Percentiles rank a stretch among this genome's conserved stretches.
These are phyloP conservation scores for Andrena chrysosceles DNA, from an alignment of 2,888 invertebrate genomes.

Conservation along the genomic window DNA sequence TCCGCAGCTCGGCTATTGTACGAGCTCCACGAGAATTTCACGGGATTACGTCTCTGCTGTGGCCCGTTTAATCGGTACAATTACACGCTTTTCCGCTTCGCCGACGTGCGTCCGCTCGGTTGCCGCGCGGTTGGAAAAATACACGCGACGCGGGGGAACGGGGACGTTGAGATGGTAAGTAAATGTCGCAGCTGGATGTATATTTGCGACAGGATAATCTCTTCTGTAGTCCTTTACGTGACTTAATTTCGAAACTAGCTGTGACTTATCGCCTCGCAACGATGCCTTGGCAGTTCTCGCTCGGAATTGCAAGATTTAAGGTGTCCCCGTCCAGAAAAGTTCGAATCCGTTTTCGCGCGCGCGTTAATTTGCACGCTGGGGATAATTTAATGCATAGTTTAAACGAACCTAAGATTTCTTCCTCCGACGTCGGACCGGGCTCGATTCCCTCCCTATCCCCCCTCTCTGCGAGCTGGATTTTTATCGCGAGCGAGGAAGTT, in stretches of 20 bases:
- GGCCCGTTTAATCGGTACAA: slow-evolving; percentile 27
- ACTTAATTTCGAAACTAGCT: slow-evolving; percentile 24
- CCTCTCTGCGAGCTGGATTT: slow-evolving; percentile 40
- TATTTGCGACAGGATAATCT: too few species aligned
- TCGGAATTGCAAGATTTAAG: slow-evolving; percentile 41
- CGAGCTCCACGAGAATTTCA: slow-evolving; percentile 7
- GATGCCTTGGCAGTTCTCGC: neutral
- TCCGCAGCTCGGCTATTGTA: slow-evolving; percentile 6
- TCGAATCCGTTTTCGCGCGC: slow-evolving; percentile 29
- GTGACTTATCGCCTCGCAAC: slow-evolving; percentile 29
- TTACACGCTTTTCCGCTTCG: neutral
- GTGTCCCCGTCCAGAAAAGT: slow-evolving; percentile 13
- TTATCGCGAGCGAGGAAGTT: slow-evolving; percentile 66
- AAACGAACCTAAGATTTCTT: slow-evolving; percentile 16
- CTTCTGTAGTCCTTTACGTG: too few species aligned
- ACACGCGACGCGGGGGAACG: too few species aligned
- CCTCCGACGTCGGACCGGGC: neutral
- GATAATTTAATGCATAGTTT: slow-evolving; percentile 50
- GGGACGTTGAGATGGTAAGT: neutral
- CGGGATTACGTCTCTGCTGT: neutral
- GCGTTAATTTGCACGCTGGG: slow-evolving; percentile 25
- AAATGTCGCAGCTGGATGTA: too few species aligned
- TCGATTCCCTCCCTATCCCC: neutral
- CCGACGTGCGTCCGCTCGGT: neutral
- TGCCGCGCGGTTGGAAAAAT: too few species aligned